phyloP scores from a whole-genome alignment of 2,113 vertebrate species.

The Equus quagga region DNA sequence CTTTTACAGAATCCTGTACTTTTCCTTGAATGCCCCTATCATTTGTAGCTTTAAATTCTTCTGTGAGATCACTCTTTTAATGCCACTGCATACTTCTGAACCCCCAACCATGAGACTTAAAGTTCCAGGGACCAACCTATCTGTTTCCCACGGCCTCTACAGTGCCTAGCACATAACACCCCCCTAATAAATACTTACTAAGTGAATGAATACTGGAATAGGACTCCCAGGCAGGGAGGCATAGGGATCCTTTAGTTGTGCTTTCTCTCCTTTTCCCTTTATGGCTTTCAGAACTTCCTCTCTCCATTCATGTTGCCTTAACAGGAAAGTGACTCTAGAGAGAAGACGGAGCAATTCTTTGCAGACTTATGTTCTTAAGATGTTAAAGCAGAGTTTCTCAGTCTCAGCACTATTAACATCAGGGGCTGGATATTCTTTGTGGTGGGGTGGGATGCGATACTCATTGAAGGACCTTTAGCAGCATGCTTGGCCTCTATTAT shows the following conservation, averaged over 20 bases:
- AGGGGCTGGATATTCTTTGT: not conserved
- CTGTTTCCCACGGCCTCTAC: not conserved
- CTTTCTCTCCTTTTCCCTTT: slow-evolving; percentile 37
- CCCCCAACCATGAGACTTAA: not conserved
- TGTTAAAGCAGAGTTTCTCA: slow-evolving; percentile 55
- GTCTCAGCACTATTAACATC: not conserved
- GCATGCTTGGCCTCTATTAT: not conserved
- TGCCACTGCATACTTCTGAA: not conserved
- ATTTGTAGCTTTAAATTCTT: slow-evolving; percentile 48
- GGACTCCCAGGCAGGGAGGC: not conserved
- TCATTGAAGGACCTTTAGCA: not conserved
- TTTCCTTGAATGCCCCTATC: not conserved
- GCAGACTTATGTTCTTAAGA: not conserved
- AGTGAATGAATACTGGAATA: not conserved
- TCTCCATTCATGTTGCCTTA: not conserved
- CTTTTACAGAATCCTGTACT: not conserved
- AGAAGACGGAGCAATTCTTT: slow-evolving; percentile 33
- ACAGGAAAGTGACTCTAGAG: not conserved
- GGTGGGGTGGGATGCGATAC: not conserved
- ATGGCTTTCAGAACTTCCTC: not conserved
- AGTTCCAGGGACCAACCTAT: not conserved
- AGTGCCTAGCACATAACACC: not conserved
- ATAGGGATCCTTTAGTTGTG: not conserved
- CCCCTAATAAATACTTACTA: not conserved
- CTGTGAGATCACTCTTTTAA: slow-evolving; percentile 4